A percentile compares a stretch with the other conserved stretches of the same genome.
These are phyloP conservation scores for Drosophila subquinaria DNA, from an alignment of 2,888 invertebrate genomes.

Conservation along the genomic window DNA sequence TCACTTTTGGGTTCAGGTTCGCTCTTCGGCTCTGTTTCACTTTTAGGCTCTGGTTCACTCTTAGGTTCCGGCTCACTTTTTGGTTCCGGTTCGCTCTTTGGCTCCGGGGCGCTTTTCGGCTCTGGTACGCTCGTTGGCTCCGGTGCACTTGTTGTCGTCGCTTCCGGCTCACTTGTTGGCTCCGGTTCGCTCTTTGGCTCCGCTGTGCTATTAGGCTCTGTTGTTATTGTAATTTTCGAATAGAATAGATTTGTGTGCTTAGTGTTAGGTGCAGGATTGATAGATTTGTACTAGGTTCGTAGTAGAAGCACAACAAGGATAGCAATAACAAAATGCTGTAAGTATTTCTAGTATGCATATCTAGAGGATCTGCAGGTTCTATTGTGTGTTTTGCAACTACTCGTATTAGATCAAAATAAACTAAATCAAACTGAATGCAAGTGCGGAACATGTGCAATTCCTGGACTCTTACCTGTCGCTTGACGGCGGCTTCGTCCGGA, in stretches of 20 bases:
- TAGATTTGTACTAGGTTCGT: slow-evolving; percentile 29
- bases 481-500: slow-evolving; percentile 82
- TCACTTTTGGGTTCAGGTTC: slow-evolving; percentile 65
- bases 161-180: slow-evolving; percentile 57
- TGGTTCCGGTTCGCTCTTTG: slow-evolving; percentile 85
- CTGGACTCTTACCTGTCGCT: slow-evolving; percentile 64
- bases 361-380: slow-evolving; percentile 48
- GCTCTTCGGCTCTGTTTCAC: slow-evolving; percentile 85
- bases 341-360: slow-evolving; percentile 36
- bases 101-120: slow-evolving; percentile 72
- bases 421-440: slow-evolving; percentile 17
- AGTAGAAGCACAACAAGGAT: slow-evolving; percentile 57
- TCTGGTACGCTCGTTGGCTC: slow-evolving; percentile 79
- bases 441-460: slow-evolving; percentile 10
- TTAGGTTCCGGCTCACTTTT: slow-evolving; percentile 86
- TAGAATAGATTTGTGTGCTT: slow-evolving; percentile 49
- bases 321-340: slow-evolving; percentile 40
- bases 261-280: slow-evolving; percentile 84
- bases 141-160: slow-evolving; percentile 64
- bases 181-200: slow-evolving; percentile 64
- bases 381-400: slow-evolving; percentile 48
- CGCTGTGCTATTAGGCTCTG: slow-evolving; percentile 60
- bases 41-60: slow-evolving; percentile 47
- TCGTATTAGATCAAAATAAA: slow-evolving; percentile 31
- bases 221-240: slow-evolving; percentile 37